Conservation (phyloP, 1,140 invertebrate genomes). For the Triops cancriformis region DNA sequence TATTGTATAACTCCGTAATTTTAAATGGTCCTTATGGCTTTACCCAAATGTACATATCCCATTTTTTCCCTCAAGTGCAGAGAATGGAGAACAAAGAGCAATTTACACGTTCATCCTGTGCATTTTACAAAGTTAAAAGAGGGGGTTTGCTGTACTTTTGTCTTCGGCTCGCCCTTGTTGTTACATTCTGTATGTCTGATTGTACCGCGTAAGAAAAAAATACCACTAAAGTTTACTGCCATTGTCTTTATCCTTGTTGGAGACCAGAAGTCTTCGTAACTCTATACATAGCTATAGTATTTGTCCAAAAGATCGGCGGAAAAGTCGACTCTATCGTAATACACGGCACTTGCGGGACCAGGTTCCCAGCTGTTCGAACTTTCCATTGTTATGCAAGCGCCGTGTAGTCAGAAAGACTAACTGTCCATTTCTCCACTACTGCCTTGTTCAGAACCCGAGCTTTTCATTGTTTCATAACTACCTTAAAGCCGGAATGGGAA, state of each 20-base stretch:
- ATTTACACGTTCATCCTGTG: neutral
- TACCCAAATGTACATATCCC: neutral
- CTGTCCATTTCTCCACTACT: no score
- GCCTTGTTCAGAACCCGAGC: no score
- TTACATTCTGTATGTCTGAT: conserved; percentile 14
- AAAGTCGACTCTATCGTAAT: no score
- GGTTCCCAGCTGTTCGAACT: neutral
- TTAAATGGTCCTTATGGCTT: conserved; percentile 3
- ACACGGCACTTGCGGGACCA: no score
- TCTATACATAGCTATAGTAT: no score
- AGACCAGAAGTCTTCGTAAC: no score
- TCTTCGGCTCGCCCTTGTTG: conserved; percentile 3
- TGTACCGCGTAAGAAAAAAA: neutral
- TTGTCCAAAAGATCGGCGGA: no score
- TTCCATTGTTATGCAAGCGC: neutral
- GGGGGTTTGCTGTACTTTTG: neutral
- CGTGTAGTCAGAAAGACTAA: neutral
- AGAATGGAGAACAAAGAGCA: neutral
- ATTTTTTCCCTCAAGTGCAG: neutral
- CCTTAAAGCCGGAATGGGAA: no score
- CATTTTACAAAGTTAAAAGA: neutral
- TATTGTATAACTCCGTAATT: neutral
- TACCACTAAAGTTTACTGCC: neutral
- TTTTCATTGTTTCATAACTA: no score
- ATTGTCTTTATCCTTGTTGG: neutral